A percentile compares a stretch with the other conserved stretches of the same genome.
Conservation (phyloP, 2,797 vertebrate species). For the Anguilla marmorata region DNA sequence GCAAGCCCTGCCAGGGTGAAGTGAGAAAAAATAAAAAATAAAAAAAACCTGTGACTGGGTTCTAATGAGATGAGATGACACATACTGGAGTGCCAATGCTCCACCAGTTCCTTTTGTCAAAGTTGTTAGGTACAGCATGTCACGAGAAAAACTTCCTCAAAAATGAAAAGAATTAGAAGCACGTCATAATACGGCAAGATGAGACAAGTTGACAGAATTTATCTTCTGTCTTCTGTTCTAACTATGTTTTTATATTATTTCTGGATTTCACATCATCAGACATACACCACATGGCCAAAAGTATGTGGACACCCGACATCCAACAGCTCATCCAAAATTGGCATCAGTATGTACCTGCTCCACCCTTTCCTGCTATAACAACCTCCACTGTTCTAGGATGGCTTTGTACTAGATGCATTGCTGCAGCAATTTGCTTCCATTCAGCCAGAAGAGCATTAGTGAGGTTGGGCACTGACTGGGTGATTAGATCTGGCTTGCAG, state of each 20-base stretch:
- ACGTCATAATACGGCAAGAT: not conserved
- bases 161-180: not conserved
- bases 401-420: no score
- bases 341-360: not conserved
- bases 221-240: not conserved
- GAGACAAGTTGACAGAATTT: not conserved
- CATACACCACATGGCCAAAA: not conserved
- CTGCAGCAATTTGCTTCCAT: no score
- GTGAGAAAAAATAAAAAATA: not conserved
- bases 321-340: not conserved
- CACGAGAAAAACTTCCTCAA: not conserved
- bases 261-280: not conserved
- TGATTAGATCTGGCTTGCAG: no score
- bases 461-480: no score
- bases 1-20: not conserved
- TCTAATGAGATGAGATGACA: not conserved
- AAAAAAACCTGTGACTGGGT: not conserved
- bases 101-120: not conserved
- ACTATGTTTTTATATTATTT: not conserved
- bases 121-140: not conserved
- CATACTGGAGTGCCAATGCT: not conserved
- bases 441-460: no score
- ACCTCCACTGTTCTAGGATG: no score
- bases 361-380: no score
- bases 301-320: no score